Conservation (phyloP, 1,140 invertebrate species). For the Papilio xuthus region DNA sequence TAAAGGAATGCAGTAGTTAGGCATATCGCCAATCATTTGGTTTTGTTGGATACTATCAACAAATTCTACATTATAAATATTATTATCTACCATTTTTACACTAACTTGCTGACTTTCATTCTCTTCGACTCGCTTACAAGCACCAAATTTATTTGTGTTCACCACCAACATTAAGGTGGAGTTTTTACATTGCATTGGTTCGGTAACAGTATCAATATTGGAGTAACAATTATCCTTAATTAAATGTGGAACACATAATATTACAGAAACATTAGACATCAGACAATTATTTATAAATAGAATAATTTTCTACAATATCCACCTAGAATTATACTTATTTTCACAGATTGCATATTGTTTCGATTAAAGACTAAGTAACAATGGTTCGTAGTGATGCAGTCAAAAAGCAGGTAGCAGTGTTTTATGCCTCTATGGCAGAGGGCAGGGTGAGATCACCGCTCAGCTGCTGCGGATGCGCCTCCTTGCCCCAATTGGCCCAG, state of each 20-base stretch:
- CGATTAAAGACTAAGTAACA: constrained; percentile 82
- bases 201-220: constrained; percentile 83
- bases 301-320: constrained; percentile 82
- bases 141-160: constrained; percentile 82
- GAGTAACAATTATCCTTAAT: constrained; percentile 82
- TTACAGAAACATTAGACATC: constrained; percentile 84
- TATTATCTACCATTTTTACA: constrained; percentile 82
- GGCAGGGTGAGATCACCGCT: constrained; percentile 77
- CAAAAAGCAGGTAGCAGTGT: constrained; percentile 82
- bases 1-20: constrained; percentile 85
- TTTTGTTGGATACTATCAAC: constrained; percentile 82
- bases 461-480: constrained; percentile 79
- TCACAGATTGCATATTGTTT: constrained; percentile 86
- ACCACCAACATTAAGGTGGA: constrained; percentile 81
- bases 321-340: constrained; percentile 82
- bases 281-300: constrained; percentile 84
- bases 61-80: constrained; percentile 82
- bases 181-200: constrained; percentile 85
- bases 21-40: constrained; percentile 83
- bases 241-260: constrained; percentile 83
- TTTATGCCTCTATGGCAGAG: constrained; percentile 79
- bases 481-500: constrained; percentile 80
- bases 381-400: constrained; percentile 82
- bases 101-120: constrained; percentile 81
- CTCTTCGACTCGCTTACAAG: constrained; percentile 81